Evolutionary conservation across 2,888 invertebrate species (phyloP), one percentile per base, ranked within the genome.

Genomic region (Hirtodrosophila cameraria): DNA sequence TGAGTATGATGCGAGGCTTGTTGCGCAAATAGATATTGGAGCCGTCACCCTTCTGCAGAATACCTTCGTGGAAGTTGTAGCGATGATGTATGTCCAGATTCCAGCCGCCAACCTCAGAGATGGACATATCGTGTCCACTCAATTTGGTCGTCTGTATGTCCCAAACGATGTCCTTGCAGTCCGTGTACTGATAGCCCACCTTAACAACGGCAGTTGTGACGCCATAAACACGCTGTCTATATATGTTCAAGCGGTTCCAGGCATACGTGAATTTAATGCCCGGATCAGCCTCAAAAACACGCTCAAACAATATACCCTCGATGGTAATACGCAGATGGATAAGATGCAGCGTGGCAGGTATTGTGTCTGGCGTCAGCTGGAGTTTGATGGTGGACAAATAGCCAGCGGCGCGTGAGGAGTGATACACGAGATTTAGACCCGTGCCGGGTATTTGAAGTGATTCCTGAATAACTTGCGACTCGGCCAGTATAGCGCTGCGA

Each of bases 21-120:
- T 98, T 96, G 81, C 96, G 97, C 83, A 99, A 91, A 90, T 98
- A 98, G 60, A 98, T 96, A 86, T 97, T 98, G 0, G 97, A 96
- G 8, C 99, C 99, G 86, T 99, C 99, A 20, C 99, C 99, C 89
- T 98, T 98, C 92, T 99, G 98, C 0, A 99, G 92, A 64, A 99
- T 98, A 23, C 98, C 99, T 92, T 99, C 98, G 88, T 99, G 97
- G 93, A 97, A 97, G 90, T 99, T 99, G 90, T 99, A 98, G 78
- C 98, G 94, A 89, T 99, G 99, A 92, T 99, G 99, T 69, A 99
- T 97, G 90, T 99, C 97, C 76, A 99, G 92, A 90, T 99, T 98
- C 99, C 99, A 99, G 9, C 97, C 98, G 0, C 98, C 99, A 30
- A 98, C 96, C 91, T 98, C 98, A 0, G 98, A 98, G 42, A 98